Base-by-base conservation (phyloP, 1,140 invertebrate species). In the Coenobita brevimanus region DNA sequence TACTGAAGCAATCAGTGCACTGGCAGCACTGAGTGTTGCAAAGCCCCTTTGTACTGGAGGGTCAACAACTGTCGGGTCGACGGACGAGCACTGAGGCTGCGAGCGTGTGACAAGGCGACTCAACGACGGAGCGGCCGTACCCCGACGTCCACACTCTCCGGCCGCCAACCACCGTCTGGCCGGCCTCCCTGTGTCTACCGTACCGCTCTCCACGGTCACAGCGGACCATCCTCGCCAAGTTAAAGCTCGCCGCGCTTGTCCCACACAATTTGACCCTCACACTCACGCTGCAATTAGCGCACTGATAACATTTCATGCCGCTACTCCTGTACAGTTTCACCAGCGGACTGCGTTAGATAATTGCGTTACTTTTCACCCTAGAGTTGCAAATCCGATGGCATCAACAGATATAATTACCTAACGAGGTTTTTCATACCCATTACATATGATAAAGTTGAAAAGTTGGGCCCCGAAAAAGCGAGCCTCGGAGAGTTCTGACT, bases 131-230 rank as follows among this genome's bases (percentile, higher is more conserved):
- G 76, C 75, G 76, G 64, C 76, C 54, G 33, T 69, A 87, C 84
- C 46, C 75, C 41, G 17, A 80, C 84, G 41, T 87, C 62, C 84
- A 36, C 76, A 54, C 84, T 80, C 84, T 80, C 84, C 84, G 84
- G 76, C 84, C 84, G 84, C 84, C 84, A 87, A 87, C 84, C 84
- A 80, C 84, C 76, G 76, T 87, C 84, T 87, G 84, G 17, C 84
- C 76, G 30, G 69, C 36, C 71, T n/a, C 24, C n/a, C 60, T 64
- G 73, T 43, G n/a, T 24, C 38, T 21, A 41, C 24, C 62, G 57
- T 46, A 69, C 62, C 43, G 84, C 57, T 79, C 84, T 69, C 64
- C 17, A 80, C 75, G 75, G 75, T 80, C 62, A 79, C 81, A 57
- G n/a, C 57, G 50, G 54, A 84, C 67, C 71, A 71, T 60, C 82